Evolutionary conservation across 2,113 vertebrate genomes (phyloP), one percentile per base, ranked within the genome.

Genomic region (Eleginops maclovinus): DNA sequence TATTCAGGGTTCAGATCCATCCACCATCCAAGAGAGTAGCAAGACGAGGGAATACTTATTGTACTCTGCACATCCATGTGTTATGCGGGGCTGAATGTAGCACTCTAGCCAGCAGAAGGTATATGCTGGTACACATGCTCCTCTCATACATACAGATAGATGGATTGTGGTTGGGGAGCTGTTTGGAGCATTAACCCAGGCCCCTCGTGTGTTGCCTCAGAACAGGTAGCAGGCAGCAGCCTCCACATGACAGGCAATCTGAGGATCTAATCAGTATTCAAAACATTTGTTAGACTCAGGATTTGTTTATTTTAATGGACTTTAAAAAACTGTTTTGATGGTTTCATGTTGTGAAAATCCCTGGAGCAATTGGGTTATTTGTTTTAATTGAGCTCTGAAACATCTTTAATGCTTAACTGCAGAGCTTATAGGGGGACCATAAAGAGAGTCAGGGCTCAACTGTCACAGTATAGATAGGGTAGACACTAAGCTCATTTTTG

Each of bases 171-270:
- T 40, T 21, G 53, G 0, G 31, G 3, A 65, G 72, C 75, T 80
- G 79, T 89, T 91, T 84, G 65, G 59, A 80, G 70, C 75, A 72
- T 91, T 88, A 89, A 88, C 76, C 77, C 62, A 43, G 75, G 80
- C 82, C 64, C 71, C 63, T 21, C 12, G 74, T 70, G 76, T 82
- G 67, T 69, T 86, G 64, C 71, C 63, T 75, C 74, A 72, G 75
- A 90, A 84, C 90, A 88, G 85, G 81, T 86, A 78, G 77, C 72
- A 85, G 81, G 76, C 70, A 56, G 71, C 73, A 68, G 81, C 78
- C 41, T 71, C 64, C 70, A n/a, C 79, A 77, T 83, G 75, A 46
- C 56, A 74, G 70, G 77, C 58, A 87, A 74, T 77, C 70, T 73
- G 36, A 54, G 28, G 73, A 62, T 88, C 53, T 55, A 91, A 79